Evolutionary conservation across 2,888 invertebrate genomes (phyloP).

Genomic region (Leptogaster cylindrica): DNA sequence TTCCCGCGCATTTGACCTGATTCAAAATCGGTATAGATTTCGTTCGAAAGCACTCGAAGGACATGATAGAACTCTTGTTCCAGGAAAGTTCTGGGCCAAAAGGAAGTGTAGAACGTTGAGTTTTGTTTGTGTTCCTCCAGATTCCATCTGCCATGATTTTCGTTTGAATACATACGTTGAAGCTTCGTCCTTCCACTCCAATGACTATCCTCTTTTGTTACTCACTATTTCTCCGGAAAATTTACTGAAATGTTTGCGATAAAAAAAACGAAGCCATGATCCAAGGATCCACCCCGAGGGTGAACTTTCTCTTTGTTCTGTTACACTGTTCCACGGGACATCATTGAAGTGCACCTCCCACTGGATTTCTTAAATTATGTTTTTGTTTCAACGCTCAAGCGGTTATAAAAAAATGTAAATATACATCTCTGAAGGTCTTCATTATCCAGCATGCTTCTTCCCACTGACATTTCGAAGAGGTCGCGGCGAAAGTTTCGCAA

Average conservation of each 20-base stretch:
- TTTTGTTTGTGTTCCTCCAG: background rate
- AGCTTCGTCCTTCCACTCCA: background rate
- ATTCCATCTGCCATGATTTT: background rate
- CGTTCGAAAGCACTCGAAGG: background rate
- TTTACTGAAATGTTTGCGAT: background rate
- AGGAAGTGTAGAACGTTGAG: background rate
- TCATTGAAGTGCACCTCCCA: background rate
- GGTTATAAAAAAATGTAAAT: no score
- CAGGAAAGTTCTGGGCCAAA: background rate
- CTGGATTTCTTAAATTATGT: no score
- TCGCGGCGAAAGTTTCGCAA: no score
- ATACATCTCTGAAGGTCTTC: no score
- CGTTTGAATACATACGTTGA: background rate
- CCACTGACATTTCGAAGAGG: no score
- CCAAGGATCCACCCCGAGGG: background rate
- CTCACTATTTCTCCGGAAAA: background rate
- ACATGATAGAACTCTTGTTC: background rate
- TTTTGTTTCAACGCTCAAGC: no score
- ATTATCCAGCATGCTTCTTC: no score
- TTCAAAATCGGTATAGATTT: background rate
- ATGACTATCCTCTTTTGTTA: no score
- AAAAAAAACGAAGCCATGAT: background rate
- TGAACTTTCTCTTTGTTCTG: background rate
- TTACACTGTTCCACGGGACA: background rate
- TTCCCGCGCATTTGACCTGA: slow-evolving; percentile 2